These are phyloP conservation scores for Eurystomus glaucurus DNA, from an alignment of 2,797 vertebrate species.

Conservation along the genomic window DNA sequence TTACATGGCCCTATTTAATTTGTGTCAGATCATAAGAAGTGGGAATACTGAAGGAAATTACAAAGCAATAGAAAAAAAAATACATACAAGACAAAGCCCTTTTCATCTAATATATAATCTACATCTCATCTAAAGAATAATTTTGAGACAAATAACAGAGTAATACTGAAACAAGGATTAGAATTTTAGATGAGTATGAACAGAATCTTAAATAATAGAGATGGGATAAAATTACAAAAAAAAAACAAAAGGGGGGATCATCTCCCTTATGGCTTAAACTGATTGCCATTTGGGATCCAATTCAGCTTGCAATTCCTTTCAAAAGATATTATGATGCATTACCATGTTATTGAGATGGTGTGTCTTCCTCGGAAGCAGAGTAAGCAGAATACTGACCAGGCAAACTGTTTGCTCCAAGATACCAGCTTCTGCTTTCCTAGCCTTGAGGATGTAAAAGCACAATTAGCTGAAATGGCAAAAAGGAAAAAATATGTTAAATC, in stretches of 20 bases:
- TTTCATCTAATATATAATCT: conserved; percentile 61
- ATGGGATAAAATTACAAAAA: neutral
- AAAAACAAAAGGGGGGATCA: neutral
- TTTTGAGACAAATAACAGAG: conserved; percentile 57
- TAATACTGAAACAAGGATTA: conserved; percentile 53
- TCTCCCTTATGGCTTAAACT: conserved; percentile 26
- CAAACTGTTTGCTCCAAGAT: neutral
- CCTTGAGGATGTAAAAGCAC: neutral
- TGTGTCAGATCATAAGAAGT: neutral
- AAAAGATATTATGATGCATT: neutral
- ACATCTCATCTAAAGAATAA: conserved; percentile 50
- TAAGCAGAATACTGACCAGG: neutral
- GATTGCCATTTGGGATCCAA: conserved; percentile 33
- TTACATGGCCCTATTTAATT: conserved; percentile 26
- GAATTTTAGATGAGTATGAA: conserved; percentile 35
- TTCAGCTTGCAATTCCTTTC: neutral
- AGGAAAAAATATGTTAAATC: neutral
- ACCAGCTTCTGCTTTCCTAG: neutral
- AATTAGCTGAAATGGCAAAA: neutral
- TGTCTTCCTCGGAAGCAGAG: neutral
- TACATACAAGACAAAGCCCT: conserved; percentile 13
- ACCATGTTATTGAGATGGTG: neutral
- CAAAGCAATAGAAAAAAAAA: conserved; percentile 64
- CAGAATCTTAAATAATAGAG: conserved; percentile 25
- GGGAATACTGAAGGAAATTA: conserved; percentile 50